Base-by-base conservation (phyloP, 2,888 invertebrate species). In the Drosophila stalkeri region DNA sequence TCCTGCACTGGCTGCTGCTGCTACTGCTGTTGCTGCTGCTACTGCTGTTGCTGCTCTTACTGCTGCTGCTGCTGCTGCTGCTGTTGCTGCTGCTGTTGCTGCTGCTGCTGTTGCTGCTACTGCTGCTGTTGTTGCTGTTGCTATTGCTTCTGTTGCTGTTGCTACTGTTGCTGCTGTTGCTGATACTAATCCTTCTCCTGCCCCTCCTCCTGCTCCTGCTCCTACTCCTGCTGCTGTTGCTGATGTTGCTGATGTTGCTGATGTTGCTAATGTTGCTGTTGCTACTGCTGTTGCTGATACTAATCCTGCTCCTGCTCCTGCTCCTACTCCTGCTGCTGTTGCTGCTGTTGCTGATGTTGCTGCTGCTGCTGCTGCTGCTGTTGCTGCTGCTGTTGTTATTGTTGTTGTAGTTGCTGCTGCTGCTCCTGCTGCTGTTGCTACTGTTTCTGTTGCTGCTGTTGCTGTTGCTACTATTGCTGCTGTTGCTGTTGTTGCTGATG, bases 1-100 rank as follows among this genome's bases (percentile, higher is more conserved):
- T 54, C 51, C 37, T 39, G n/a, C 33, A n/a, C n/a, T n/a, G n/a
- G 16, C 16, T 39, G 16, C 12, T 27, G 52, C 41, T 59, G 64
- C 41, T 54, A 51, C 37, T 39, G n/a, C 33, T 37, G 46, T 39
- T 31, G n/a, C 11, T 37, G n/a, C 11, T 33, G 55, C 47, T 57
- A 56, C 1, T 33, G 8, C 33, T 33, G 33, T 8, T 37, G 12
- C 14, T 37, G 14, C 16, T 37, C 6, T 6, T 14, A 18, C 14
- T 41, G 49, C 43, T 44, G 20, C 41, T 39, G 47, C 35, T 35
- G 23, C 46, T 33, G 18, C 16, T 39, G 18, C 12, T 35, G 51
- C 47, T 59, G 64, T 31, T 33, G 31, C 31, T 33, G 31, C 6
- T 33, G 8, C 31, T 33, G 31, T 7, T 33, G 8, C 1, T 33